Percentiles rank a stretch among this genome's conserved stretches.
Conservation (phyloP, 2,888 invertebrate genomes). For the Diloba caeruleocephala region DNA sequence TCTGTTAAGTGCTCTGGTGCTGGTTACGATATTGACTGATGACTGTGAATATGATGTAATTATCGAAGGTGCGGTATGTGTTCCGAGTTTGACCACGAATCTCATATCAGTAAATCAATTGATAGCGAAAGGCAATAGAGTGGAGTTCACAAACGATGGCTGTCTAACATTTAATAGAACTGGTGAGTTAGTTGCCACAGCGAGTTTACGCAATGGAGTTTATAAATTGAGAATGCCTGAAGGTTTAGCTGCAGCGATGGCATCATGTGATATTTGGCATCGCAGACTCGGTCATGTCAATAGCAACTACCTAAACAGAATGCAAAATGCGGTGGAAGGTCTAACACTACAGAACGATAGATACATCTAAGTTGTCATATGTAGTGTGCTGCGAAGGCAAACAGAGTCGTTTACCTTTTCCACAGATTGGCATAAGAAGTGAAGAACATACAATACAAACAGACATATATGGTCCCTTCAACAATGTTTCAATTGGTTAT, state of each 20-base stretch:
- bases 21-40: slow-evolving; percentile 25
- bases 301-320: slow-evolving; percentile 1
- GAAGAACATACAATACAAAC: slow-evolving; percentile 23
- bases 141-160: no score
- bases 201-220: no score
- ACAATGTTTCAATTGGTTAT: slow-evolving; percentile 25
- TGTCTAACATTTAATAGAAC: no score
- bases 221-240: no score
- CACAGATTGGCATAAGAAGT: slow-evolving; percentile 27
- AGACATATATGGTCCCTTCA: slow-evolving; percentile 15
- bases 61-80: slow-evolving; percentile 42
- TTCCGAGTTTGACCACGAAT: slow-evolving; percentile 40
- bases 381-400: slow-evolving; percentile 46
- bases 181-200: no score
- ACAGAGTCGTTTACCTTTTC: slow-evolving; percentile 40
- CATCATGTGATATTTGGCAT: slow-evolving; percentile 1
- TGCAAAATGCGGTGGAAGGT: slow-evolving; percentile 8
- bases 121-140: no score
- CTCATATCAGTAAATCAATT: no score
- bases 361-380: slow-evolving; percentile 21
- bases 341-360: background rate
- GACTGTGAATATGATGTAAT: slow-evolving; percentile 23
- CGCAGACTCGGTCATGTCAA: slow-evolving; percentile 5
- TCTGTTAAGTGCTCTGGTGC: slow-evolving; percentile 35
- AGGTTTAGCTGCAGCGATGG: background rate